Evolutionary conservation across 2,888 invertebrate species (phyloP).

Genomic region (Cephus spinipes): DNA sequence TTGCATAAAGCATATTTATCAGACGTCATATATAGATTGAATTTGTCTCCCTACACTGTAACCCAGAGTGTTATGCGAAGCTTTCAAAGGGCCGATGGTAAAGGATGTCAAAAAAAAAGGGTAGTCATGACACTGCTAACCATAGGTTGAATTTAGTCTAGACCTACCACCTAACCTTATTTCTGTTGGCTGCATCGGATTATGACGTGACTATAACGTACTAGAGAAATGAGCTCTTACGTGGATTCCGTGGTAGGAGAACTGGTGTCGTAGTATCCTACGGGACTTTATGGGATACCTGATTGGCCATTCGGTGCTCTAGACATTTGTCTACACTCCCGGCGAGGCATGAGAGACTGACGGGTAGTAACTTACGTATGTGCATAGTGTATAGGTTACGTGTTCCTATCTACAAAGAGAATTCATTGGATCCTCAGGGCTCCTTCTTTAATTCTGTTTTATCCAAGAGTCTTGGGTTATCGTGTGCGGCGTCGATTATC

Average conservation of each 20-base stretch:
- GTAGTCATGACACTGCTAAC: neutral
- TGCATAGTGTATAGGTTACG: neutral
- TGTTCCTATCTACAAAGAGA: neutral
- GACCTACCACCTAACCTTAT: neutral
- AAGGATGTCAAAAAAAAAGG: neutral
- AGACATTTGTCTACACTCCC: neutral
- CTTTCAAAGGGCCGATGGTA: neutral
- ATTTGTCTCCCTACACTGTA: constrained; percentile 17
- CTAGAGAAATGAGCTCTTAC: neutral
- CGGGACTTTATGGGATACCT: neutral
- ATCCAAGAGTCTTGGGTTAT: neutral
- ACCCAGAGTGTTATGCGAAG: neutral
- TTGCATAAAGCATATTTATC: constrained; percentile 29
- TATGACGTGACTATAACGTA: neutral
- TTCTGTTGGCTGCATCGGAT: neutral
- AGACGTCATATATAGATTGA: constrained; percentile 21
- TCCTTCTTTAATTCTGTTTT: neutral
- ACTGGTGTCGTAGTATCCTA: neutral
- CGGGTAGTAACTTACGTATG: neutral
- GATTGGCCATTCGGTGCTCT: neutral
- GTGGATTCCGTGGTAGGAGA: neutral
- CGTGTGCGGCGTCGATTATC: neutral
- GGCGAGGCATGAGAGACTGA: neutral
- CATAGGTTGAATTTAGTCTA: neutral
- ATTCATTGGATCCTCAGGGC: neutral